Evolutionary conservation across 2,888 invertebrate genomes (phyloP).

Genomic region (Aphrophora alni): DNA sequence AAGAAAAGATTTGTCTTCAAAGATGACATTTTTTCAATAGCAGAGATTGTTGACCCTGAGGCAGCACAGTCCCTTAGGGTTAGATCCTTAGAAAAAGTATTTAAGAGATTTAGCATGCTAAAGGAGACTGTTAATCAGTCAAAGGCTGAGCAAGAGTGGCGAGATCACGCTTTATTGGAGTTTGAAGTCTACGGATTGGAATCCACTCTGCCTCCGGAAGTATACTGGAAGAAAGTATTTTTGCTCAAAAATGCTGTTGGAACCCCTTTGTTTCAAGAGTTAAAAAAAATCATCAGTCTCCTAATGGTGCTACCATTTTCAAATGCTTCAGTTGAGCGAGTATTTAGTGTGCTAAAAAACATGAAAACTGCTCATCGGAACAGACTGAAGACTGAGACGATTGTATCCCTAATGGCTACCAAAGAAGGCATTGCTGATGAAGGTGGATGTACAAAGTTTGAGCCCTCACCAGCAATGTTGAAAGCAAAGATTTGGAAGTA

Average conservation of each 20-base stretch:
- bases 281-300: slow-evolving; percentile 21
- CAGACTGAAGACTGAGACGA: slow-evolving; percentile 44
- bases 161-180: slow-evolving; percentile 31
- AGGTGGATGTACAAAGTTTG: slow-evolving; percentile 22
- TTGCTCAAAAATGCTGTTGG: slow-evolving; percentile 20
- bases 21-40: slow-evolving; percentile 22
- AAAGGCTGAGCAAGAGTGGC: slow-evolving; percentile 31
- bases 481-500: slow-evolving; percentile 18
- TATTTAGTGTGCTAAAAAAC: slow-evolving; percentile 48
- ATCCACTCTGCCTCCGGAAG: slow-evolving; percentile 17
- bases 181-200: neutral
- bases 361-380: slow-evolving; percentile 48
- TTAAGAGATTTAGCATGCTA: slow-evolving; percentile 31
- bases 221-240: slow-evolving; percentile 32
- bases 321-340: slow-evolving; percentile 49
- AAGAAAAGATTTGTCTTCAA: slow-evolving; percentile 33
- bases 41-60: slow-evolving; percentile 32
- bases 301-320: slow-evolving; percentile 46
- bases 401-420: slow-evolving; percentile 46
- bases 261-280: slow-evolving; percentile 22
- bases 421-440: slow-evolving; percentile 38
- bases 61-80: slow-evolving; percentile 22
- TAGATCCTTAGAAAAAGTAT: slow-evolving; percentile 17
- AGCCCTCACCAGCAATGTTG: slow-evolving; percentile 21
- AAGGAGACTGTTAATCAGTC: slow-evolving; percentile 6